Percentiles rank a stretch among this genome's conserved stretches.
phyloP scores from a whole-genome alignment of 1,140 invertebrate genomes.

The Lordiphosa collinella region DNA sequence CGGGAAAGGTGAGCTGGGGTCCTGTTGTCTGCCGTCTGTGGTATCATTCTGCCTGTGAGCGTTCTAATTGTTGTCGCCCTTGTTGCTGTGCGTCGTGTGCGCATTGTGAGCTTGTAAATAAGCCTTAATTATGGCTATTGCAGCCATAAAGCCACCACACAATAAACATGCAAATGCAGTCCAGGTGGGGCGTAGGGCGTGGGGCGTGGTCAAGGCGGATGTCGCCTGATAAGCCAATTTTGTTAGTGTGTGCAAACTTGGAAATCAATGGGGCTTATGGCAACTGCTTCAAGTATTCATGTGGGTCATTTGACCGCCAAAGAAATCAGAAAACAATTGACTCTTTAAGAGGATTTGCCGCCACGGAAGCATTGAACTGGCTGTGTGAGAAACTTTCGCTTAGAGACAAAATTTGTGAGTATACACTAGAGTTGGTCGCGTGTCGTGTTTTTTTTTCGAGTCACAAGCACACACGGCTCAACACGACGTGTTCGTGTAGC shows the following conservation, averaged over 20 bases:
- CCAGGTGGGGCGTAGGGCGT: constrained; percentile 3
- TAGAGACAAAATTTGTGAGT: no score
- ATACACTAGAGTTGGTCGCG: no score
- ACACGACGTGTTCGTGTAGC: no score
- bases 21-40: constrained; percentile 12
- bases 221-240: constrained; percentile 6
- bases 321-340: no score
- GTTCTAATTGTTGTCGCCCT: constrained; percentile 54
- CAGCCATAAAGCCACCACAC: constrained; percentile 72
- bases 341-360: no score
- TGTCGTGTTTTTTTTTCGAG: no score
- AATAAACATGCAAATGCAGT: constrained; percentile 73
- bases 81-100: constrained; percentile 14
- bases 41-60: constrained; percentile 21
- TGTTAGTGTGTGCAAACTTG: not conserved
- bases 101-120: constrained; percentile 67
- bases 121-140: constrained; percentile 73
- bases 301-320: no score
- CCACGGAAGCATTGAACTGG: no score
- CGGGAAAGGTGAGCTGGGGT: constrained; percentile 23
- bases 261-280: no score
- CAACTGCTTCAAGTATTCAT: no score
- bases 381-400: no score
- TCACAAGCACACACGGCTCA: no score
- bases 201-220: constrained; percentile 1